These are phyloP conservation scores for Drosophila barbarae DNA, from an alignment of 2,888 invertebrate genomes.

Conservation along the genomic window DNA sequence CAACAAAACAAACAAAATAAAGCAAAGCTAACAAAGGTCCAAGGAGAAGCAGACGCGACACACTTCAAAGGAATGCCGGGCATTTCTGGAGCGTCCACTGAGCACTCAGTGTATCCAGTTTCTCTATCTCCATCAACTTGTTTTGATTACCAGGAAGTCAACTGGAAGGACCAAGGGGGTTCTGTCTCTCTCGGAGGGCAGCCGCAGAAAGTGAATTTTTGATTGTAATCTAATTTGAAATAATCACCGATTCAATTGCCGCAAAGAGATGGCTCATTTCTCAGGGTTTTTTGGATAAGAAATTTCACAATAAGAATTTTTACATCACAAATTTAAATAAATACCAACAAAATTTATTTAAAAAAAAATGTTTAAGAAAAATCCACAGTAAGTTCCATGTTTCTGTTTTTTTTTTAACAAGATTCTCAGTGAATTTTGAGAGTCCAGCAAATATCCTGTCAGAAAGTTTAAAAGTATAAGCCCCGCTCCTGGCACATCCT, in stretches of 20 bases:
- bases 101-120: constrained; percentile 34
- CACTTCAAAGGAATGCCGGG: constrained; percentile 60
- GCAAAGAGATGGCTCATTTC: background rate
- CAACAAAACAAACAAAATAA: constrained; percentile 7
- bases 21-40: constrained; percentile 23
- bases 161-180: constrained; percentile 1
- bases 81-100: constrained; percentile 39
- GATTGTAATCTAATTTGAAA: constrained; percentile 10
- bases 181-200: background rate
- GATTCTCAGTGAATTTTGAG: too few species aligned
- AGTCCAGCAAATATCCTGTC: background rate
- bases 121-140: constrained; percentile 24
- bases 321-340: background rate
- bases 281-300: background rate
- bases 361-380: background rate
- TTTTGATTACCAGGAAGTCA: constrained; percentile 28
- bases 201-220: constrained; percentile 22
- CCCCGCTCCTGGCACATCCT: constrained; percentile 5
- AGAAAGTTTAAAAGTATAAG: background rate
- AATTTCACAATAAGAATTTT: background rate
- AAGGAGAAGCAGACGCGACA: constrained; percentile 45
- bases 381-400: background rate
- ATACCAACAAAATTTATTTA: background rate
- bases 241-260: background rate
- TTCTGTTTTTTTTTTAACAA: background rate